Evolutionary conservation across 2,113 vertebrate genomes (phyloP).

Genomic region (Xiphophorus maculatus): DNA sequence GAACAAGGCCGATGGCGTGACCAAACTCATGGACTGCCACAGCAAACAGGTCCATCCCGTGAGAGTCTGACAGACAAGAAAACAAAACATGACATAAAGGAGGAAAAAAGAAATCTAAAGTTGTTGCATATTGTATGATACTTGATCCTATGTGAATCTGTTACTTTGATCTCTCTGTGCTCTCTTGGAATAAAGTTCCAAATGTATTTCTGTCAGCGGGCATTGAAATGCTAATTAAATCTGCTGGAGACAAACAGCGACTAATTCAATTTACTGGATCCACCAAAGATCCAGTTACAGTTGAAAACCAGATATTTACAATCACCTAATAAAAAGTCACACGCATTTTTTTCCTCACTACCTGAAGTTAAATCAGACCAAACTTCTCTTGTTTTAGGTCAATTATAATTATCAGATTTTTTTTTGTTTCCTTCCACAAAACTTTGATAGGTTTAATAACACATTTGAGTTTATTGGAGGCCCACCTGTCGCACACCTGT

Average conservation of each 20-base stretch:
- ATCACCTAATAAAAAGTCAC: too few relatives aligned
- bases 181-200: background rate
- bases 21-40: slow-evolving; percentile 98
- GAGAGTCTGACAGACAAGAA: slow-evolving; percentile 78
- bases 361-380: too few relatives aligned
- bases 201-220: background rate
- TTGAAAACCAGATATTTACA: background rate
- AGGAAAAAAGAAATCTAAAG: background rate
- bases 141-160: background rate
- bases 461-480: too few relatives aligned
- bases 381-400: too few relatives aligned
- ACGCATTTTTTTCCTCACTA: too few relatives aligned
- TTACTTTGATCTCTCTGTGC: too few relatives aligned
- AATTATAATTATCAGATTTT: too few relatives aligned
- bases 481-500: too few relatives aligned
- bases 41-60: slow-evolving; percentile 93
- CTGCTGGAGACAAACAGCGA: background rate
- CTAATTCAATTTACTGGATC: background rate
- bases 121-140: background rate
- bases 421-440: too few relatives aligned
- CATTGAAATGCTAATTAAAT: background rate
- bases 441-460: too few relatives aligned
- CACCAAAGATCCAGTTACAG: background rate
- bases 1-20: slow-evolving; percentile 93
- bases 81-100: background rate